phyloP scores from a whole-genome alignment of 2,113 vertebrate genomes.

The Promerops cafer region DNA sequence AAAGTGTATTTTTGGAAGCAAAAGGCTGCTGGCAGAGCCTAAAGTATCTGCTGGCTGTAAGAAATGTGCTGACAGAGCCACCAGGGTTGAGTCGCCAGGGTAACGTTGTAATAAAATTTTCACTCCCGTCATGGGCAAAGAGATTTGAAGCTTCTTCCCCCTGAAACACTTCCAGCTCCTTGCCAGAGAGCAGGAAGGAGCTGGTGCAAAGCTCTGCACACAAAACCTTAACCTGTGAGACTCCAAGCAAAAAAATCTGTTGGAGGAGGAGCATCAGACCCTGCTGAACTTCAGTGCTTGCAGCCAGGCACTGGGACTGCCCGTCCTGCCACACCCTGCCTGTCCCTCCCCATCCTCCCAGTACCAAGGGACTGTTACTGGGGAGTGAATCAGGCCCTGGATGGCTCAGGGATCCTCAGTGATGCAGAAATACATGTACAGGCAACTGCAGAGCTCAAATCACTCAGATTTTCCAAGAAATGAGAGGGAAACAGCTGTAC shows the following conservation, averaged over 20 bases:
- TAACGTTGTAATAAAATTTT: conserved; percentile 25
- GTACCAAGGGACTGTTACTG: neutral
- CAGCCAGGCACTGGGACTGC: neutral
- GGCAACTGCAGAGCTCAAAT: neutral
- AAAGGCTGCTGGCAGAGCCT: conserved; percentile 22
- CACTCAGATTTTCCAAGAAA: neutral
- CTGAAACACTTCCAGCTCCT: neutral
- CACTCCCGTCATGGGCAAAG: neutral
- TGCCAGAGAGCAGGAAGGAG: neutral
- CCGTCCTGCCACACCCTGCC: neutral
- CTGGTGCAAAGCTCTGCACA: neutral
- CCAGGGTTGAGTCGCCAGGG: neutral
- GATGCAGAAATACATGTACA: neutral
- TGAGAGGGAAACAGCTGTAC: conserved; percentile 44
- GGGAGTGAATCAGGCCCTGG: neutral
- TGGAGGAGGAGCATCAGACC: neutral
- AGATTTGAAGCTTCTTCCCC: conserved; percentile 10
- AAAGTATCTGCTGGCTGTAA: neutral
- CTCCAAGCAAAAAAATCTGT: neutral
- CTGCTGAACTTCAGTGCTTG: neutral
- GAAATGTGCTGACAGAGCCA: conserved; percentile 46
- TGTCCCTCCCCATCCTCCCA: neutral
- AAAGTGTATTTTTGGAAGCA: neutral
- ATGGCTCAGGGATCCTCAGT: neutral
- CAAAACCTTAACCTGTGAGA: neutral